Percentiles rank a stretch among this genome's conserved stretches.
These are phyloP conservation scores for Crotalus tigris DNA, from an alignment of 2,113 vertebrate species.

Conservation along the genomic window DNA sequence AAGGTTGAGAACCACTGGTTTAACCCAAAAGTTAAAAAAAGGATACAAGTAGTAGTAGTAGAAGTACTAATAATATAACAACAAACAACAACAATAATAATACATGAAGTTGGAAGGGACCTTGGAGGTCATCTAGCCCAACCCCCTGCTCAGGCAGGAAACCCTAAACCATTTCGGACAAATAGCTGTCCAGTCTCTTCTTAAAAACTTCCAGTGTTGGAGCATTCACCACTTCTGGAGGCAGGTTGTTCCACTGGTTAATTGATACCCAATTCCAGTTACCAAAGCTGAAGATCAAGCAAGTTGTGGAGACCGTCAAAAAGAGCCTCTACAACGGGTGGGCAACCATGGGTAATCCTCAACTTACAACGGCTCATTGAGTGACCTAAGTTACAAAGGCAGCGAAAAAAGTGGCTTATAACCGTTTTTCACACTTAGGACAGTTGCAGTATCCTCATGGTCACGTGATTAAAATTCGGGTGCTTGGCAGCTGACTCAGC, in stretches of 20 bases:
- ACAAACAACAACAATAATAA: too few relatives aligned
- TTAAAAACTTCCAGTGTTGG: too few relatives aligned
- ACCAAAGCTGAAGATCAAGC: not conserved
- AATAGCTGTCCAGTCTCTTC: too few relatives aligned
- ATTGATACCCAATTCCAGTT: too few relatives aligned
- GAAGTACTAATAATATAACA: too few relatives aligned
- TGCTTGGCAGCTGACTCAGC: not conserved
- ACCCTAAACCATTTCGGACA: too few relatives aligned
- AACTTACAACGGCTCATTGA: not conserved
- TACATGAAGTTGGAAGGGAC: too few relatives aligned
- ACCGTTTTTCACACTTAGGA: not conserved
- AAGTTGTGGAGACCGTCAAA: not conserved
- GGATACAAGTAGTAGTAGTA: not conserved
- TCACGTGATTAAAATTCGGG: not conserved
- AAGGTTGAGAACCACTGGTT: too few relatives aligned
- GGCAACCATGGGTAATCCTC: not conserved
- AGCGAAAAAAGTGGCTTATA: not conserved
- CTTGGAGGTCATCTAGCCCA: too few relatives aligned
- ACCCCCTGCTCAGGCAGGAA: too few relatives aligned
- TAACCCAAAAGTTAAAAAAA: not conserved
- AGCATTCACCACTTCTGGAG: too few relatives aligned
- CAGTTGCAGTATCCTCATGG: not conserved
- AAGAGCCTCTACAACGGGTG: not conserved
- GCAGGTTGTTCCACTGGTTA: too few relatives aligned
- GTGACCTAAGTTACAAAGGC: not conserved